Conservation (phyloP, 2,888 invertebrate species). For the Drosophila diplacantha region DNA sequence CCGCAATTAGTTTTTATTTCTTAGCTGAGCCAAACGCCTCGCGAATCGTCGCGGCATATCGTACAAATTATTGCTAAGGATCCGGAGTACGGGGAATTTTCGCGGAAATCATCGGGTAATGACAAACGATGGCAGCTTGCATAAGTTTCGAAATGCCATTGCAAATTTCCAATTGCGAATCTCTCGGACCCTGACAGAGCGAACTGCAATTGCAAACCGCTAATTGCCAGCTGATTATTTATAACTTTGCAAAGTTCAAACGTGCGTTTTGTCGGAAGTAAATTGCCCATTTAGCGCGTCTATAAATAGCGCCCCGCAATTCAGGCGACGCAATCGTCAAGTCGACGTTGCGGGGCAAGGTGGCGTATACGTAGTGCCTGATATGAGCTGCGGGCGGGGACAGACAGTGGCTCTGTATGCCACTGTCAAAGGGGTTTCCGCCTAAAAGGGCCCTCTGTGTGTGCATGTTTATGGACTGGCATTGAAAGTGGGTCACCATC, state of each 20-base stretch:
- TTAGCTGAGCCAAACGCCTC: conserved; percentile 54
- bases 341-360: conserved; percentile 30
- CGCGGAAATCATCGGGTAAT: conserved; percentile 51
- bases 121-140: conserved; percentile 21
- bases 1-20: conserved; percentile 58
- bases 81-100: conserved; percentile 10
- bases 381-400: conserved; percentile 26
- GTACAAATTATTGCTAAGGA: conserved; percentile 30
- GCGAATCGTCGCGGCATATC: conserved; percentile 39
- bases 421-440: conserved; percentile 1
- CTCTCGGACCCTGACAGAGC: conserved; percentile 20
- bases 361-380: conserved; percentile 58
- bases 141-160: conserved; percentile 15
- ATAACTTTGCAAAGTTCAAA: conserved; percentile 59
- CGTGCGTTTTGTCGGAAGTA: conserved; percentile 64
- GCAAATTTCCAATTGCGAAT: conserved; percentile 20
- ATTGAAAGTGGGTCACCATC: conserved; percentile 56
- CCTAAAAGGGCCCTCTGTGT: background rate
- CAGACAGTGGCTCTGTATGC: conserved; percentile 1
- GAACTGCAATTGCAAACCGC: conserved; percentile 29
- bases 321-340: conserved; percentile 30
- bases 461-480: conserved; percentile 9
- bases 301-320: conserved; percentile 49
- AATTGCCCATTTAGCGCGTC: conserved; percentile 52
- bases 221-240: conserved; percentile 51